Evolutionary conservation across 2,888 invertebrate genomes (phyloP).

Genomic region (Lissonota sp.): DNA sequence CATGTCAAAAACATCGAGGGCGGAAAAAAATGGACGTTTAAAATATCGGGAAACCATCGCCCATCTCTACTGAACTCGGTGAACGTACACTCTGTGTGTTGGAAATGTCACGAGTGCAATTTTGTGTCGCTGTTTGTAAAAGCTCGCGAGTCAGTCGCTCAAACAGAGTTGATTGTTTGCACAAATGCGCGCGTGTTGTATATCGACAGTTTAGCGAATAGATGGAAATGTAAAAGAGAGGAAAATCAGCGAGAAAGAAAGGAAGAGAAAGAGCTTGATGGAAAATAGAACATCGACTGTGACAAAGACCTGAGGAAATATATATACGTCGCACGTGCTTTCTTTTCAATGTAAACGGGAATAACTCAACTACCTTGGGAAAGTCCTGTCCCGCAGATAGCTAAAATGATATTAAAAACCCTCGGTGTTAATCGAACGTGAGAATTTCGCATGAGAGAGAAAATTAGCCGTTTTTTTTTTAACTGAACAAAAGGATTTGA

Average conservation of each 20-base stretch:
- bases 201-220: constrained; percentile 59
- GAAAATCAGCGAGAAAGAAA: constrained; percentile 26
- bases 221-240: constrained; percentile 28
- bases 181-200: constrained; percentile 17
- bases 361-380: constrained; percentile 91
- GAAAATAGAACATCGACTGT: constrained; percentile 60
- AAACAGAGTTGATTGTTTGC: constrained; percentile 1
- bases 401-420: constrained; percentile 85
- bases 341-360: constrained; percentile 67
- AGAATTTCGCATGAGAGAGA: constrained; percentile 4
- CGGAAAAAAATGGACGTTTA: too few species aligned
- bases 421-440: constrained; percentile 61
- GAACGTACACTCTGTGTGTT: constrained; percentile 31
- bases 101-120: constrained; percentile 22
- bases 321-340: constrained; percentile 49
- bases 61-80: neutral
- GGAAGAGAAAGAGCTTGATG: constrained; percentile 21
- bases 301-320: constrained; percentile 66
- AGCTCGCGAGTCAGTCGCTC: constrained; percentile 16
- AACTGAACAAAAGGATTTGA: neutral
- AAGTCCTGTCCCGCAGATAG: constrained; percentile 97
- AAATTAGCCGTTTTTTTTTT: constrained; percentile 20
- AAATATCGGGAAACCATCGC: too few species aligned
- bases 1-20: too few species aligned
- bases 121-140: constrained; percentile 29